Percentiles rank a stretch among this genome's conserved stretches.
Conservation (phyloP, 2,888 invertebrate genomes). For the Drosophila trichaetosa region DNA sequence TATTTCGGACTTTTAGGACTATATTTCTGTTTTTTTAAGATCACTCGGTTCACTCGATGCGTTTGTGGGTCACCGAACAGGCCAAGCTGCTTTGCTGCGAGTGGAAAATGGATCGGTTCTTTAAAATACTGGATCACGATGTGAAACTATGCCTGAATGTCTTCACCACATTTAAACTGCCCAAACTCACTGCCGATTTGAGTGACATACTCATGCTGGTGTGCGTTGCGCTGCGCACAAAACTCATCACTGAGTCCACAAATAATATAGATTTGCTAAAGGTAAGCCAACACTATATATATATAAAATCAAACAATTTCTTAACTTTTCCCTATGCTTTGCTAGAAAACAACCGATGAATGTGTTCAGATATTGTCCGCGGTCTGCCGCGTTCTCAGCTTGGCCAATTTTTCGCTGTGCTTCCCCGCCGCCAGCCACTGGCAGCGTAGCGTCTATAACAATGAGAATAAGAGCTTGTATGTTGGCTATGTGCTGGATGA, state of each 20-base stretch:
- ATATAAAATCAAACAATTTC: not conserved
- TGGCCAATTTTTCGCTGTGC: conserved; percentile 93
- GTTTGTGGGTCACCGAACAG: conserved; percentile 91
- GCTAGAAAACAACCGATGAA: conserved; percentile 89
- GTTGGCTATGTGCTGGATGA: conserved; percentile 91
- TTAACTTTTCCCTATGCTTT: not conserved
- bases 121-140: conserved; percentile 88
- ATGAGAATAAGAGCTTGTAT: conserved; percentile 87
- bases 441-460: conserved; percentile 84
- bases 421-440: conserved; percentile 91
- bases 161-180: conserved; percentile 86
- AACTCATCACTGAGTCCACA: conserved; percentile 92
- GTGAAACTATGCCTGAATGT: conserved; percentile 88
- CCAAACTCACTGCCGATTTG: conserved; percentile 86
- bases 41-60: conserved; percentile 92
- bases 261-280: conserved; percentile 91
- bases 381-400: conserved; percentile 90
- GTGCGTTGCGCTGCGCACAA: conserved; percentile 92
- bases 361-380: conserved; percentile 90
- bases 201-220: conserved; percentile 92
- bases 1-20: not conserved
- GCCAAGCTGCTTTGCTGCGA: conserved; percentile 89
- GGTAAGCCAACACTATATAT: conserved; percentile 84
- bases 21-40: conserved; percentile 85
- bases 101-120: conserved; percentile 92